These are phyloP conservation scores for Trichonephila clavipes DNA, from an alignment of 1,140 invertebrate species.

Conservation along the genomic window DNA sequence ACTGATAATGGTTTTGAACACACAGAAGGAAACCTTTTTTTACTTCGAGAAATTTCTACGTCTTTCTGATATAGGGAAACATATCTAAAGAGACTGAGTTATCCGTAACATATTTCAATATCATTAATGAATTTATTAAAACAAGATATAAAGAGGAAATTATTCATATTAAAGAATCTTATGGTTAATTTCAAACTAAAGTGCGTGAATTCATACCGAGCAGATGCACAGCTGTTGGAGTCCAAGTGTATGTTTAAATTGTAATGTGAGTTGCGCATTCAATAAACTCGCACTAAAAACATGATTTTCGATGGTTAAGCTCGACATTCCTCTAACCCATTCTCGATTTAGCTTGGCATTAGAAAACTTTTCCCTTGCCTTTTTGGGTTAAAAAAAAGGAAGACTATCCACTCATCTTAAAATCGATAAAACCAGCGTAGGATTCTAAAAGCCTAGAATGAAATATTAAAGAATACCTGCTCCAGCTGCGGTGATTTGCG, in stretches of 20 bases:
- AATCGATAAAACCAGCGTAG: not conserved
- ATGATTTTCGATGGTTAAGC: not conserved
- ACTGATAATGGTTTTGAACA: too few relatives aligned
- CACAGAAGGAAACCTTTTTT: too few relatives aligned
- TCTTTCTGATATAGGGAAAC: too few relatives aligned
- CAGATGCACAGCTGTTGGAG: not conserved
- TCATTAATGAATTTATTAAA: too few relatives aligned
- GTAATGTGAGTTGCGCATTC: not conserved
- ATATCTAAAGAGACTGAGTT: too few relatives aligned
- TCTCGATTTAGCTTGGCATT: conserved; percentile 29
- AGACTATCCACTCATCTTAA: not conserved
- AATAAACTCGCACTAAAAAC: conserved; percentile 1
- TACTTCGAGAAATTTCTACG: too few relatives aligned
- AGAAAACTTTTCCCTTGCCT: conserved; percentile 20
- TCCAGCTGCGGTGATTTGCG: conserved; percentile 29
- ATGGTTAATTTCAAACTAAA: too few relatives aligned
- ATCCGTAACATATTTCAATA: too few relatives aligned
- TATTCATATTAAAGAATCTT: too few relatives aligned
- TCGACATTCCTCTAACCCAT: conserved; percentile 10
- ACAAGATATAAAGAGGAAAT: too few relatives aligned
- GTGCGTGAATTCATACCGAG: not conserved
- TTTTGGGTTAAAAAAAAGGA: not conserved
- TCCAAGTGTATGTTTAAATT: not conserved
- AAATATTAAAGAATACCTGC: conserved; percentile 44
- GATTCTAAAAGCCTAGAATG: not conserved